These are phyloP conservation scores for Megalops cyprinoides DNA, from an alignment of 2,797 vertebrate genomes.

Conservation along the genomic window DNA sequence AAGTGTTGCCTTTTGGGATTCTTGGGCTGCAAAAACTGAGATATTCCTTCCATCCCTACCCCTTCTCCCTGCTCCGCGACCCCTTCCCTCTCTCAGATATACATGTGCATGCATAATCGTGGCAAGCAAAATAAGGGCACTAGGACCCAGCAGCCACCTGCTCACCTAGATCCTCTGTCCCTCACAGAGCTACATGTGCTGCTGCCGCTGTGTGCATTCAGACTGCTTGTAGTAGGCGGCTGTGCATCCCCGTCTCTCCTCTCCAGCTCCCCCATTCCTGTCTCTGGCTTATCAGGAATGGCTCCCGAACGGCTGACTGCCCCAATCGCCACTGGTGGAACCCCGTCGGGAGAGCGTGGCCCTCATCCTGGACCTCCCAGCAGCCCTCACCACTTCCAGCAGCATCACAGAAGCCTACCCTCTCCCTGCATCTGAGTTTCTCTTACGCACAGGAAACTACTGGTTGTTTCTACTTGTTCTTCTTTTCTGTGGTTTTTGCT, in stretches of 20 bases:
- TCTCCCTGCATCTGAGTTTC: slow-evolving; percentile 39
- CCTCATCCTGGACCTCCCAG: slow-evolving; percentile 19
- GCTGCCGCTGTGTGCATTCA: slow-evolving; percentile 32
- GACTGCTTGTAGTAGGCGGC: slow-evolving; percentile 43
- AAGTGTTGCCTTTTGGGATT: neutral
- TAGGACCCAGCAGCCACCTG: slow-evolving; percentile 63
- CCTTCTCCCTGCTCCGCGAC: neutral
- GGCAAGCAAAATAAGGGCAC: slow-evolving; percentile 43
- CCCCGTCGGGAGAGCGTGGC: slow-evolving; percentile 42
- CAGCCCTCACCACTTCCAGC: slow-evolving; percentile 28
- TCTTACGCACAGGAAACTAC: slow-evolving; percentile 32
- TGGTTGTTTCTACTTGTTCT: slow-evolving; percentile 1
- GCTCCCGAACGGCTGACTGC: slow-evolving; percentile 37
- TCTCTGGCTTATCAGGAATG: slow-evolving; percentile 32
- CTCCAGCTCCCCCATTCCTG: neutral
- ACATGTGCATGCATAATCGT: neutral
- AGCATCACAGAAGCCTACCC: slow-evolving; percentile 43
- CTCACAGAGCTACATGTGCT: slow-evolving; percentile 26
- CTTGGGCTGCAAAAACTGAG: neutral
- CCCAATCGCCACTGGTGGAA: slow-evolving; percentile 32
- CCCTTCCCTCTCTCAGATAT: neutral
- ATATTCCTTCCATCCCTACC: neutral
- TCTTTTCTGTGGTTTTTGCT: neutral
- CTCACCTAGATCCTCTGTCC: slow-evolving; percentile 32
- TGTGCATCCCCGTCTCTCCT: slow-evolving; percentile 43